A percentile compares a stretch with the other conserved stretches of the same genome.
These are phyloP conservation scores for Hypsopygia costalis DNA, from an alignment of 2,888 invertebrate species.

Conservation along the genomic window DNA sequence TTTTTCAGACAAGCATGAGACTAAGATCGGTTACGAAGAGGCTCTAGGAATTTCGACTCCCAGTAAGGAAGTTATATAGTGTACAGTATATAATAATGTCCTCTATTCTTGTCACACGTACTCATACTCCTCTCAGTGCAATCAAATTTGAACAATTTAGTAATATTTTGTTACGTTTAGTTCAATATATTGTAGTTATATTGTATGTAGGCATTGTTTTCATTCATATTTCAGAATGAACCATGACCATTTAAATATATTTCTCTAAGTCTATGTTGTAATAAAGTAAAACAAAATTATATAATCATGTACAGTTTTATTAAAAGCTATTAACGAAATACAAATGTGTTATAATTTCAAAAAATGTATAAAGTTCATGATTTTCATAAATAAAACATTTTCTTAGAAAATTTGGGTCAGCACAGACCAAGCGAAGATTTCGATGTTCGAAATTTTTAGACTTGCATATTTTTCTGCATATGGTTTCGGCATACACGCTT, in stretches of 20 bases:
- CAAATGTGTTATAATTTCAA: constrained; percentile 11
- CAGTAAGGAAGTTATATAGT: constrained; percentile 89
- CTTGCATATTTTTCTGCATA: too few relatives aligned
- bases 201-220: constrained; percentile 50
- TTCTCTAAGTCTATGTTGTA: constrained; percentile 55
- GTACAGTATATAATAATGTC: constrained; percentile 27
- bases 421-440: too few relatives aligned
- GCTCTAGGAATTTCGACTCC: constrained; percentile 95
- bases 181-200: constrained; percentile 41
- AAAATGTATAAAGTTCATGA: background rate
- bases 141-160: constrained; percentile 69
- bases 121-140: constrained; percentile 65
- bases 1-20: constrained; percentile 76
- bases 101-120: constrained; percentile 42
- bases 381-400: background rate
- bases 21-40: constrained; percentile 91
- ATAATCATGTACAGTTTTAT: constrained; percentile 75
- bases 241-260: constrained; percentile 68
- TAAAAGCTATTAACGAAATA: constrained; percentile 53
- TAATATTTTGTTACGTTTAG: constrained; percentile 47
- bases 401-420: too few relatives aligned
- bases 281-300: constrained; percentile 53
- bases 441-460: too few relatives aligned
- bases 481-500: too few relatives aligned
- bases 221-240: constrained; percentile 53